Evolutionary conservation across 1,140 invertebrate genomes (phyloP).

Genomic region (Hyposmocoma kahamanoa): DNA sequence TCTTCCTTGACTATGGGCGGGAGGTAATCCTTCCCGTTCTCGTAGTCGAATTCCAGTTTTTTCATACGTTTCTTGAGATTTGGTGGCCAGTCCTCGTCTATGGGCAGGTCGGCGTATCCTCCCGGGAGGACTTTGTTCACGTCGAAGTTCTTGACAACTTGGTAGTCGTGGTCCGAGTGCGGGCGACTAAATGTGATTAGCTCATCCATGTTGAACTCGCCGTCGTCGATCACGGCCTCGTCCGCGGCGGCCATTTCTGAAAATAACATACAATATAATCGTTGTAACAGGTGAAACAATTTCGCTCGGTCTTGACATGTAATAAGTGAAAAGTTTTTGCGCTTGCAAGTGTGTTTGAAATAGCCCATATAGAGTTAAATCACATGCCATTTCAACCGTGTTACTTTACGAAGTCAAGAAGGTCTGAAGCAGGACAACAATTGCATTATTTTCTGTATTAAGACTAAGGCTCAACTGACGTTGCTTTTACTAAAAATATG

Average conservation of each 20-base stretch:
- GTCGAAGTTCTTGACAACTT: conserved; percentile 45
- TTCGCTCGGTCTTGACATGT: background rate
- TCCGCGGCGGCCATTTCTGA: conserved; percentile 51
- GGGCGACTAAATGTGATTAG: conserved; percentile 62
- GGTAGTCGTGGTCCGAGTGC: conserved; percentile 69
- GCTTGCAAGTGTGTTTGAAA: too few relatives aligned
- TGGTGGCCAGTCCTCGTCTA: conserved; percentile 66
- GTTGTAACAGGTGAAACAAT: background rate
- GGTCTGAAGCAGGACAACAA: too few relatives aligned
- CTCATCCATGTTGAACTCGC: conserved; percentile 67
- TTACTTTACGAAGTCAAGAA: too few relatives aligned
- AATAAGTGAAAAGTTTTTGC: background rate
- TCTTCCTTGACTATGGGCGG: conserved; percentile 58
- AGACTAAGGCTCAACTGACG: too few relatives aligned
- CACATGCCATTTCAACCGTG: too few relatives aligned
- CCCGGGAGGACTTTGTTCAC: conserved; percentile 19
- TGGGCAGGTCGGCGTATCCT: conserved; percentile 65
- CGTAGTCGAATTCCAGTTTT: conserved; percentile 61
- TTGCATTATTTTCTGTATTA: too few relatives aligned
- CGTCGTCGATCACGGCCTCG: conserved; percentile 63
- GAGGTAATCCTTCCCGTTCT: conserved; percentile 52
- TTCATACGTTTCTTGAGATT: conserved; percentile 61
- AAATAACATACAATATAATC: conserved; percentile 9
- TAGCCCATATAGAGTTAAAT: too few relatives aligned
- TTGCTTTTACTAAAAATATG: too few relatives aligned